Evolutionary conservation across 2,113 vertebrate genomes (phyloP).

Genomic region (Chiloscyllium plagiosum): DNA sequence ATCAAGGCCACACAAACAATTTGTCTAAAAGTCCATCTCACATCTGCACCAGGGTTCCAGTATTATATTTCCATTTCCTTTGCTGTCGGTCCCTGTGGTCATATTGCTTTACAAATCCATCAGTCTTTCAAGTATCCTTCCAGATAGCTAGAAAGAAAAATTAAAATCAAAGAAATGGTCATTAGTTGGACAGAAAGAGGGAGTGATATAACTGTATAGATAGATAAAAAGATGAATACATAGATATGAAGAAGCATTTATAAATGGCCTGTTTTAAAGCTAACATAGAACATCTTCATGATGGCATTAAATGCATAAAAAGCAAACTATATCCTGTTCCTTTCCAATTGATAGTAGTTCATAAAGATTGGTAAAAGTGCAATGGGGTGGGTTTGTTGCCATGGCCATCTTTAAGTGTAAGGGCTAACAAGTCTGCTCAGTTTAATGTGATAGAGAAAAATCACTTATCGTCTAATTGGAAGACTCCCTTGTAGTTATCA

Average conservation of each 20-base stretch:
- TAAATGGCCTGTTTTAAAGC: background rate
- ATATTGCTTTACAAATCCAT: background rate
- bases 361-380: no score
- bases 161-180: background rate
- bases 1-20: background rate
- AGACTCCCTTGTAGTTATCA: no score
- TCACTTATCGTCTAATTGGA: no score
- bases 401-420: no score
- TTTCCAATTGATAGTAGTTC: no score
- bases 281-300: background rate
- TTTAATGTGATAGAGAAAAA: no score
- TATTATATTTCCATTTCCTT: background rate
- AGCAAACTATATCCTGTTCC: background rate
- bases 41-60: background rate
- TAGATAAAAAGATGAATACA: background rate
- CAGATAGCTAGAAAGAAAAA: background rate
- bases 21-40: background rate
- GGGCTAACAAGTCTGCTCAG: no score
- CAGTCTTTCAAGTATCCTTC: background rate
- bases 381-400: no score
- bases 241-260: background rate
- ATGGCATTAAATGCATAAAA: background rate
- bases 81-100: background rate
- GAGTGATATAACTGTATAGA: background rate
- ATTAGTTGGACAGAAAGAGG: background rate